phyloP scores from a whole-genome alignment of 2,888 invertebrate species.

The Prenolepis imparis region DNA sequence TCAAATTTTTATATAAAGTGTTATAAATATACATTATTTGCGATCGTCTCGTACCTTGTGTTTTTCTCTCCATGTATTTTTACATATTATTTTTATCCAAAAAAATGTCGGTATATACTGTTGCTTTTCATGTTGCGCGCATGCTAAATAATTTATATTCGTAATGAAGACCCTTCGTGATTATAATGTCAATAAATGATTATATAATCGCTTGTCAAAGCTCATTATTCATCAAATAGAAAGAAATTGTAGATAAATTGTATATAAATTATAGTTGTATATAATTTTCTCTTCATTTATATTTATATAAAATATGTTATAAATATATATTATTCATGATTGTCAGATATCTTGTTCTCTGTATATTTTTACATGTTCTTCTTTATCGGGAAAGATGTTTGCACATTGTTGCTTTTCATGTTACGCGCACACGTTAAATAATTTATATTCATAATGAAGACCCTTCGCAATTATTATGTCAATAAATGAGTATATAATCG shows the following conservation, averaged over 20 bases:
- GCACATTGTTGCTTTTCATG: background rate
- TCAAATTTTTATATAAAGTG: background rate
- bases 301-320: background rate
- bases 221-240: no score
- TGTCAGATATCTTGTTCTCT: background rate
- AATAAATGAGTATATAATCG: conserved; percentile 38
- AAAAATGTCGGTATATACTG: no score
- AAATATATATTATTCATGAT: background rate
- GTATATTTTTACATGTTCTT: background rate
- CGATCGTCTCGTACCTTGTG: background rate
- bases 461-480: conserved; percentile 5
- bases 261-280: background rate
- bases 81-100: background rate
- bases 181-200: no score
- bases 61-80: no score
- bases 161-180: no score
- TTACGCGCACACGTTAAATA: background rate
- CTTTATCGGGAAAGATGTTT: background rate
- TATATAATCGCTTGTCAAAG: no score
- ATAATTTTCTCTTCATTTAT: background rate
- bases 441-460: conserved; percentile 4
- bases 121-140: no score
- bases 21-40: background rate
- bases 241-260: no score
- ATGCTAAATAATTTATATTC: no score